Conservation (phyloP, 1,140 invertebrate species). For the Ips nitidus region DNA sequence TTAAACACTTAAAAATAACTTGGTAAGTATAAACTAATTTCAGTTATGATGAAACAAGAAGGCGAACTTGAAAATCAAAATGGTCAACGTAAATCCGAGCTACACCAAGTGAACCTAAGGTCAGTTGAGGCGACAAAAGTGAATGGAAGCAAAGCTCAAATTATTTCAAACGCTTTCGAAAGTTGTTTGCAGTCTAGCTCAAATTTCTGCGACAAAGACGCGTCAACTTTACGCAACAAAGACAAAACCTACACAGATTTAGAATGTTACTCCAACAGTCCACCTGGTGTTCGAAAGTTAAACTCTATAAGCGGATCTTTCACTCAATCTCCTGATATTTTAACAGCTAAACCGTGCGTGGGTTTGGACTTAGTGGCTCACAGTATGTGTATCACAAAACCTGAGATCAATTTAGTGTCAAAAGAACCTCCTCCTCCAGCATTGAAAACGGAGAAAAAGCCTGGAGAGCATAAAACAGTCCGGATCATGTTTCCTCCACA, state of each 20-base stretch:
- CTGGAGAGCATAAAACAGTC: slow-evolving; percentile 29
- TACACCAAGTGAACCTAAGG: slow-evolving; percentile 32
- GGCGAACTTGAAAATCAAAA: slow-evolving; percentile 43
- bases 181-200: slow-evolving; percentile 35
- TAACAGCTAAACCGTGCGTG: slow-evolving; percentile 44
- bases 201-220: slow-evolving; percentile 36
- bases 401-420: slow-evolving; percentile 4
- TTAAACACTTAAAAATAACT: too few relatives aligned
- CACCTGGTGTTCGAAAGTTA: slow-evolving; percentile 32
- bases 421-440: slow-evolving; percentile 11
- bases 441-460: slow-evolving; percentile 26
- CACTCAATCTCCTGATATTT: slow-evolving; percentile 46
- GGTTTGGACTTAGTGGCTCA: slow-evolving; percentile 48
- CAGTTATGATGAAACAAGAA: slow-evolving; percentile 44
- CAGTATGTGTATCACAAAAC: slow-evolving; percentile 24
- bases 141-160: slow-evolving; percentile 32
- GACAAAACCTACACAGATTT: slow-evolving; percentile 16
- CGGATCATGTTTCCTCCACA: slow-evolving; percentile 32
- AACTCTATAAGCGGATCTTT: slow-evolving; percentile 23
- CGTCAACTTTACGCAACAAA: slow-evolving; percentile 11
- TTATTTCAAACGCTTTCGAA: slow-evolving; percentile 36
- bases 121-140: slow-evolving; percentile 30
- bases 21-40: too few relatives aligned
- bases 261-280: slow-evolving; percentile 35
- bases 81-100: slow-evolving; percentile 35